These are phyloP conservation scores for Erpobdella octoculata DNA, from an alignment of 2,888 invertebrate species.

Conservation along the genomic window DNA sequence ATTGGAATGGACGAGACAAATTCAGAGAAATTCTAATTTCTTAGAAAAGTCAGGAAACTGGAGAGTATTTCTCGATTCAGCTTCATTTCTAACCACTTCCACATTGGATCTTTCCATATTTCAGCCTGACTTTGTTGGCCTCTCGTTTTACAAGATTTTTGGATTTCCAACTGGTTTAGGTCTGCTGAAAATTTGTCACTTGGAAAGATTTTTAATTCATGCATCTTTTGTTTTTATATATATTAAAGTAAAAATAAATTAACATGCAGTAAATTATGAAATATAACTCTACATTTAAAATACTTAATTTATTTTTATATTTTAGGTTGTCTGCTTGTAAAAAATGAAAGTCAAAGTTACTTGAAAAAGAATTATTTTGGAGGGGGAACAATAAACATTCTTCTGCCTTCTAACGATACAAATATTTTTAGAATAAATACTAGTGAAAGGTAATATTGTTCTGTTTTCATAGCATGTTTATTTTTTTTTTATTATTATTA, in stretches of 20 bases:
- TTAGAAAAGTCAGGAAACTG: slow-evolving; percentile 7
- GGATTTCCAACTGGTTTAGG: slow-evolving; percentile 87
- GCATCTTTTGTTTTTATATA: neutral
- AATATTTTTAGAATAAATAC: slow-evolving; percentile 65
- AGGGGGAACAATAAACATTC: slow-evolving; percentile 84
- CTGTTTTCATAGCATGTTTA: slow-evolving; percentile 5
- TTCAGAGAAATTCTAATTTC: neutral
- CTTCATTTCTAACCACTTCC: slow-evolving; percentile 70
- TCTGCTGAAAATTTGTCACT: slow-evolving; percentile 37
- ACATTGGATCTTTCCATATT: slow-evolving; percentile 64
- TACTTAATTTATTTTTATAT: neutral
- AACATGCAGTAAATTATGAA: neutral
- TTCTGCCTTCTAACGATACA: slow-evolving; percentile 65
- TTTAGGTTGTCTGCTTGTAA: slow-evolving; percentile 69
- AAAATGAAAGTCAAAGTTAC: slow-evolving; percentile 55
- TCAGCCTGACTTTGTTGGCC: slow-evolving; percentile 77
- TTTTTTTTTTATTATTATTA: neutral
- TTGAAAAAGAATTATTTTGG: slow-evolving; percentile 74
- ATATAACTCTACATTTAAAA: neutral
- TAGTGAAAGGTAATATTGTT: slow-evolving; percentile 63
- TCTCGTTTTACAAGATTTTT: slow-evolving; percentile 96
- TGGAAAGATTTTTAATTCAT: neutral
- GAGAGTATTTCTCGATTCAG: slow-evolving; percentile 72
- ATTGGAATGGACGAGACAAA: slow-evolving; percentile 61
- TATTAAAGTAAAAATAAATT: neutral